Conservation (phyloP, 1,140 invertebrate species). For the Trichonephila clavipes region DNA sequence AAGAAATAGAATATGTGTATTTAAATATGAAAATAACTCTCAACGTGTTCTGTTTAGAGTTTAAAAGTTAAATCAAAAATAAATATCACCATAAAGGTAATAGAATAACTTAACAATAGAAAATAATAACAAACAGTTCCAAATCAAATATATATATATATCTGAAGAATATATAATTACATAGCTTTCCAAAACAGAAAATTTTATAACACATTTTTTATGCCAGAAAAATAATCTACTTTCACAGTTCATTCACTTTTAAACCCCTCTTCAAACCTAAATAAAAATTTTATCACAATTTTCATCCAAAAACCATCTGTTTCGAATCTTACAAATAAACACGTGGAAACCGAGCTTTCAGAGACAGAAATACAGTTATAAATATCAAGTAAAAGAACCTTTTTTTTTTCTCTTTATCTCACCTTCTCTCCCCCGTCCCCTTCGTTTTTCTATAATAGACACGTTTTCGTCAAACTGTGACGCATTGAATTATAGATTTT, state of each 20-base stretch:
- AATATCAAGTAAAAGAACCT: conserved; percentile 33
- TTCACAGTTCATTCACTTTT: conserved; percentile 23
- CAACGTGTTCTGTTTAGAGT: no score
- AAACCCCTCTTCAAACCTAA: neutral
- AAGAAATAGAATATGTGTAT: no score
- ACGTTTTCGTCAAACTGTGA: conserved; percentile 64
- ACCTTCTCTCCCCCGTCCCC: neutral
- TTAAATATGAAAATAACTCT: no score
- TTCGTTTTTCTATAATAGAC: conserved; percentile 33
- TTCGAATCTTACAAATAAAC: conserved; percentile 35
- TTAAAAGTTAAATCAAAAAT: no score
- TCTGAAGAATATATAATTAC: no score
- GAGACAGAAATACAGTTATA: conserved; percentile 32
- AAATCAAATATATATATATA: no score
- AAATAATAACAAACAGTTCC: no score
- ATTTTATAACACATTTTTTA: no score
- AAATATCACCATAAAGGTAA: no score
- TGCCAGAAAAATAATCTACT: neutral
- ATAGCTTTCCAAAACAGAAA: no score
- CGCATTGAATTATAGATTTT: conserved; percentile 54
- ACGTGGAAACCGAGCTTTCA: neutral
- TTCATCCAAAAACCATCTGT: conserved; percentile 17
- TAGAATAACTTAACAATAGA: no score
- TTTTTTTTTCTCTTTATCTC: neutral
- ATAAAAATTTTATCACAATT: neutral